Percentiles rank a stretch among this genome's conserved stretches.
Conservation (phyloP, 2,113 vertebrate species). For the Tupaia chinensis region DNA sequence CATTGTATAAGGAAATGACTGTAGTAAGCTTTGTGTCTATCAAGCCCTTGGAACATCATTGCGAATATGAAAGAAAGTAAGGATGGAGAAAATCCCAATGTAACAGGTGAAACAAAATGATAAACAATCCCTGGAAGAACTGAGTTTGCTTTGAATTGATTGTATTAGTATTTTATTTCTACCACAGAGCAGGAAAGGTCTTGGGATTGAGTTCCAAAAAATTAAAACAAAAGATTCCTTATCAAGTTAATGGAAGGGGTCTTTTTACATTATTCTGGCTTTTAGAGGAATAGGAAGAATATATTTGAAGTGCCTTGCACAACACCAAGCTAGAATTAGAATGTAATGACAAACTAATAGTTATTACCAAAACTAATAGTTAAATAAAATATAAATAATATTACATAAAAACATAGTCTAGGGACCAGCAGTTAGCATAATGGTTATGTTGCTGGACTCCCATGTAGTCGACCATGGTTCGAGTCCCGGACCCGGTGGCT, state of each 20-base stretch:
- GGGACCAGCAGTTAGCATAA: too few species aligned
- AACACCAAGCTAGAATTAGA: not conserved
- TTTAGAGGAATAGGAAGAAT: not conserved
- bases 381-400: not conserved
- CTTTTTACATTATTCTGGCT: not conserved
- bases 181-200: not conserved
- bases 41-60: not conserved
- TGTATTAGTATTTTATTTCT: not conserved
- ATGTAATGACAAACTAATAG: not conserved
- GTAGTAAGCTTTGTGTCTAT: not conserved
- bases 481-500: too few species aligned
- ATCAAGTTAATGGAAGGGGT: not conserved
- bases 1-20: not conserved
- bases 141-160: not conserved
- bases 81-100: not conserved
- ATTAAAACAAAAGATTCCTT: not conserved
- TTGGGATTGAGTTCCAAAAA: slow-evolving; percentile 13
- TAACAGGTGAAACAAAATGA: slow-evolving; percentile 10
- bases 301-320: not conserved
- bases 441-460: too few species aligned
- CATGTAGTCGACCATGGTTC: too few species aligned
- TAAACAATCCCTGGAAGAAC: not conserved
- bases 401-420: not conserved
- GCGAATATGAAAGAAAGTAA: not conserved
- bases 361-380: not conserved